Evolutionary conservation across 2,797 vertebrate species (phyloP).

Genomic region (Sebastolobus alascanus): DNA sequence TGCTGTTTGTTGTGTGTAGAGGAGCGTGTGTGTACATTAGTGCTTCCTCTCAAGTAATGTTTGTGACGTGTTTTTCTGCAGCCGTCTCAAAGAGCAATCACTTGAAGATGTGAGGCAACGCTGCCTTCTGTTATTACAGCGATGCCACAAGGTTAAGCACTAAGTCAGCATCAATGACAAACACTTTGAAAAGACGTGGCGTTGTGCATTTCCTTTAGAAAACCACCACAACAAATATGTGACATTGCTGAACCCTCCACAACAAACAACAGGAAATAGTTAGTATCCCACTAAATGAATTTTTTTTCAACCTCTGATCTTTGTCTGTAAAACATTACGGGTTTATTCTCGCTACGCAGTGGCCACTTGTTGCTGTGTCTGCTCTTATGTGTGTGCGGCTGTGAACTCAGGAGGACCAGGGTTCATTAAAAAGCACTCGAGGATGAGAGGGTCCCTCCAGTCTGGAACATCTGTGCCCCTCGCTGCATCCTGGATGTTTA

Average conservation of each 20-base stretch:
- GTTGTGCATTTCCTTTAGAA: neutral
- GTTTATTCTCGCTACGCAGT: slow-evolving; percentile 11
- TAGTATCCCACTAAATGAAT: slow-evolving; percentile 3
- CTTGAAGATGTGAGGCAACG: neutral
- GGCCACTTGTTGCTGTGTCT: slow-evolving; percentile 45
- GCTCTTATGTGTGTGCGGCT: slow-evolving; percentile 10
- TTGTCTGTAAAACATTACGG: slow-evolving; percentile 57
- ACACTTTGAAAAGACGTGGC: neutral
- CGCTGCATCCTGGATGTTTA: slow-evolving; percentile 69
- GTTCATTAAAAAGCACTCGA: slow-evolving; percentile 61
- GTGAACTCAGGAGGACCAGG: slow-evolving; percentile 12
- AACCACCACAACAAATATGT: slow-evolving; percentile 34
- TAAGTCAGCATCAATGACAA: slow-evolving; percentile 12
- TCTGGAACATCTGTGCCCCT: slow-evolving; percentile 71
- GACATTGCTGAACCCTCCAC: slow-evolving; percentile 36
- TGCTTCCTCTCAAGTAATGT: neutral
- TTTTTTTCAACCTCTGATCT: slow-evolving; percentile 50
- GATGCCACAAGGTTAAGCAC: neutral
- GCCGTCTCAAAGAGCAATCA: neutral
- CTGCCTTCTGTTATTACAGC: slow-evolving; percentile 2
- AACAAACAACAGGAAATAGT: slow-evolving; percentile 58
- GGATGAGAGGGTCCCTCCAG: slow-evolving; percentile 47
- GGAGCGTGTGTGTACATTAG: too few relatives aligned
- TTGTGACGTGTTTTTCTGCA: neutral
- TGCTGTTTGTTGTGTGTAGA: too few relatives aligned